A percentile compares a stretch with the other conserved stretches of the same genome.
Conservation (phyloP, 2,888 invertebrate species). For the Sisyra terminalis region DNA sequence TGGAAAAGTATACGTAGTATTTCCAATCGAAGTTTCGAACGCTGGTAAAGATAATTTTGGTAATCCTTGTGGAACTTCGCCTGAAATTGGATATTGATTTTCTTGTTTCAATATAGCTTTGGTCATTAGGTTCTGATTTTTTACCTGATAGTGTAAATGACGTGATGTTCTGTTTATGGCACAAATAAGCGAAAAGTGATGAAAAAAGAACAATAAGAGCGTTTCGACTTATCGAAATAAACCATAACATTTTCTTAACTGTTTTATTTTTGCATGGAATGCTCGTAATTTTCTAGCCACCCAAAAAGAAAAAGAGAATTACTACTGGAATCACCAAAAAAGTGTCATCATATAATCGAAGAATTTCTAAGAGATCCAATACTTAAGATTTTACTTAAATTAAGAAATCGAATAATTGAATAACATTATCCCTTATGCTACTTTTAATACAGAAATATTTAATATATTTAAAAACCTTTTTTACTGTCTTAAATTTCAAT, state of each 20-base stretch:
- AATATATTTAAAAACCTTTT: too few species aligned
- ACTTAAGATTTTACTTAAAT: too few species aligned
- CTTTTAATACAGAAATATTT: too few species aligned
- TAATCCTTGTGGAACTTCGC: slow-evolving; percentile 48
- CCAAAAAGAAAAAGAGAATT: slow-evolving; percentile 19
- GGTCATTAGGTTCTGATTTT: too few species aligned
- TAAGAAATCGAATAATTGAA: too few species aligned
- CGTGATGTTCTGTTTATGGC: slow-evolving; percentile 23
- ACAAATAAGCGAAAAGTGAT: slow-evolving; percentile 37
- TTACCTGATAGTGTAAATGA: slow-evolving; percentile 46
- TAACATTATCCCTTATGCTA: too few species aligned
- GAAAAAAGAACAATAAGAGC: slow-evolving; percentile 55
- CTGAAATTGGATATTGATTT: slow-evolving; percentile 20
- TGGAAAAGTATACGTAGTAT: slow-evolving; percentile 40
- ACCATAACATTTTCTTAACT: slow-evolving; percentile 46
- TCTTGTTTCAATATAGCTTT: too few species aligned
- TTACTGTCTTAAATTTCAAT: too few species aligned
- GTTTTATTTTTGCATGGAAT: slow-evolving; percentile 19
- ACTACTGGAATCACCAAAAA: background rate
- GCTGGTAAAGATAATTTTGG: slow-evolving; percentile 52
- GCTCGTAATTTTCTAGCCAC: slow-evolving; percentile 37
- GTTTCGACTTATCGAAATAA: slow-evolving; percentile 61
- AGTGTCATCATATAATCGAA: too few species aligned
- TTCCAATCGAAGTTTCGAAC: slow-evolving; percentile 39
- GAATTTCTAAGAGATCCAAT: too few species aligned